Evolutionary conservation across 2,113 vertebrate genomes (phyloP).

Genomic region (Asarcornis scutulata): DNA sequence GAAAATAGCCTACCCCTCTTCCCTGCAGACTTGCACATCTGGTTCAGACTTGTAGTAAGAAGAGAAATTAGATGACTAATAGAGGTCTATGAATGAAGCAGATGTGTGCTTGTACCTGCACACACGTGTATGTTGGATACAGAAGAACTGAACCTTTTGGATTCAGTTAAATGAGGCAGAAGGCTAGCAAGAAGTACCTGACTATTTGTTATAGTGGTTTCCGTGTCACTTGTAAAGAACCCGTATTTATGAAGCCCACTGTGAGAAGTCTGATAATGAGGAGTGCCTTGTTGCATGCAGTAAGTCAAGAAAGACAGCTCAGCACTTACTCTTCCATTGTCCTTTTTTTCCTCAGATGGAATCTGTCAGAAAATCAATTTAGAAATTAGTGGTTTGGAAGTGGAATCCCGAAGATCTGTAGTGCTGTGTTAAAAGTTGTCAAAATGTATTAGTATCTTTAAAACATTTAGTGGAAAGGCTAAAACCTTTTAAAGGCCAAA

Average conservation of each 20-base stretch:
- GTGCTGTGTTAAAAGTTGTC: background rate
- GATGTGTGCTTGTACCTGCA: background rate
- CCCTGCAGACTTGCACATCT: background rate
- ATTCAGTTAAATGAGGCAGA: background rate
- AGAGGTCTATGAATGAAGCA: background rate
- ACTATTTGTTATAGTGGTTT: background rate
- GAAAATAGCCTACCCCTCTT: background rate
- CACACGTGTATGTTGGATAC: accelerated
- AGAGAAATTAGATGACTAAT: background rate
- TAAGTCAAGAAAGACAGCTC: background rate
- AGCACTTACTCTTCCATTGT: background rate
- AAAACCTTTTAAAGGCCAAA: background rate
- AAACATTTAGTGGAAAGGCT: background rate
- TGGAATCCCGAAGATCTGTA: background rate
- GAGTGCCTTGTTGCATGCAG: background rate
- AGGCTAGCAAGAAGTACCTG: background rate
- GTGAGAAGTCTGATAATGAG: background rate
- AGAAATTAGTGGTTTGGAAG: background rate
- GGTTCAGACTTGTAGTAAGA: background rate
- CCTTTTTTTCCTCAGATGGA: background rate
- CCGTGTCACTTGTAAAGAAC: background rate
- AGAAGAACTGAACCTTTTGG: background rate
- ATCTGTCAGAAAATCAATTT: background rate
- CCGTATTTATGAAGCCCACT: background rate
- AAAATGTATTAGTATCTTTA: background rate